phyloP scores from a whole-genome alignment of 2,888 invertebrate species.

The Mythimna loreyi region DNA sequence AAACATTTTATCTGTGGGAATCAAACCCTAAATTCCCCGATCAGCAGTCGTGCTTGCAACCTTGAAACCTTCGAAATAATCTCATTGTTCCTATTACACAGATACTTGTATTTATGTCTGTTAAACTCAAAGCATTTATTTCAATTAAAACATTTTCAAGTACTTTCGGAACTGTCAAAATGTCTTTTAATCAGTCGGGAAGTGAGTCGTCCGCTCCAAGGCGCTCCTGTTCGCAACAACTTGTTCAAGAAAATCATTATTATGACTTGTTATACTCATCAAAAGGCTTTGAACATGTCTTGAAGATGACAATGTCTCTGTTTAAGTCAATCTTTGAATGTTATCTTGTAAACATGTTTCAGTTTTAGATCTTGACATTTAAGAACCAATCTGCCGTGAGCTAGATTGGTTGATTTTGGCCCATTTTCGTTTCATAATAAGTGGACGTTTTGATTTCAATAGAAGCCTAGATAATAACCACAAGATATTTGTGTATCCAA shows the following conservation, averaged over 20 bases:
- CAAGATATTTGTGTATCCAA: no score
- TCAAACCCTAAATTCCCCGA: neutral
- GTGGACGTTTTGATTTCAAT: no score
- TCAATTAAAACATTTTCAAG: constrained; percentile 41
- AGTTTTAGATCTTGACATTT: no score
- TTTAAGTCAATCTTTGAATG: neutral
- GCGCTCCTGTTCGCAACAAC: neutral
- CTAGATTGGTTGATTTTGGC: no score
- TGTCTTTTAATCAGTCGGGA: constrained; percentile 12
- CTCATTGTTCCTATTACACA: neutral
- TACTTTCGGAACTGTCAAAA: constrained; percentile 30
- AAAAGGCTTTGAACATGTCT: constrained; percentile 11
- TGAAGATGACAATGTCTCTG: constrained; percentile 7
- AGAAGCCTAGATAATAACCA: no score
- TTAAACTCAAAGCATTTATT: constrained; percentile 20
- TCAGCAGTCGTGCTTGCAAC: neutral
- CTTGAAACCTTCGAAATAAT: neutral
- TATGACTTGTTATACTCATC: neutral
- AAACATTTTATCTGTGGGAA: neutral
- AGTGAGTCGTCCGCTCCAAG: constrained; percentile 9
- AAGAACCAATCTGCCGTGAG: no score
- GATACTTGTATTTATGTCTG: neutral
- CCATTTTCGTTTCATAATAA: no score
- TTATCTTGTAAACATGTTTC: neutral
- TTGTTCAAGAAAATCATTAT: constrained; percentile 30